Evolutionary conservation across 2,797 vertebrate genomes (phyloP).

Genomic region (Pseudocheirus occidentalis): DNA sequence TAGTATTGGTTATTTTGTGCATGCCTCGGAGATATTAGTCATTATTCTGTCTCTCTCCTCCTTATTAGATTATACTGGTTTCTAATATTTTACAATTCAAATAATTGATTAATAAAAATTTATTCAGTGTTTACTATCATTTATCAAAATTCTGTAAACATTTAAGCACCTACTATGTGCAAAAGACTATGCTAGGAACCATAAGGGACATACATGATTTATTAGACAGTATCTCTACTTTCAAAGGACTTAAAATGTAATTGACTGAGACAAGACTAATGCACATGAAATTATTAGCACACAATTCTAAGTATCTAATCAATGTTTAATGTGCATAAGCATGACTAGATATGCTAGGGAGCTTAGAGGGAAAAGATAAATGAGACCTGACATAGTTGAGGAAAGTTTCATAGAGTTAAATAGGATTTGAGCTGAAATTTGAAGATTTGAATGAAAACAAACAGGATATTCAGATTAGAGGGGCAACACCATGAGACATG

Average conservation of each 20-base stretch:
- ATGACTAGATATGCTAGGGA: neutral
- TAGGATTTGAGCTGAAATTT: neutral
- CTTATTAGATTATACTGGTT: neutral
- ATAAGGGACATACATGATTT: neutral
- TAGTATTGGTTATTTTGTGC: neutral
- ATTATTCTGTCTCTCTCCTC: neutral
- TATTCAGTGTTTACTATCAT: neutral
- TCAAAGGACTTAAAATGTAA: neutral
- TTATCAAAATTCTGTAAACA: neutral
- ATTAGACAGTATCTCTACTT: neutral
- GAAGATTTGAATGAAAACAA: neutral
- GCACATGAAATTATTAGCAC: constrained; percentile 1
- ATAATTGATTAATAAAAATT: neutral
- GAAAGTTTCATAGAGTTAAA: neutral
- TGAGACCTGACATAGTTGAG: neutral
- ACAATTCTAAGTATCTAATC: neutral
- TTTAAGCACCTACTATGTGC: neutral
- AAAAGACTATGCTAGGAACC: neutral
- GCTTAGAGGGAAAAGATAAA: neutral
- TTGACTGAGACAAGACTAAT: neutral
- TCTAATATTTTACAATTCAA: neutral
- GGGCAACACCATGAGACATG: neutral
- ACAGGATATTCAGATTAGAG: neutral
- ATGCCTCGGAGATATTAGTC: neutral
- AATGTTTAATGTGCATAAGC: neutral